Base-by-base conservation (phyloP, 2,797 vertebrate genomes). In the Tragelaphus oryx region DNA sequence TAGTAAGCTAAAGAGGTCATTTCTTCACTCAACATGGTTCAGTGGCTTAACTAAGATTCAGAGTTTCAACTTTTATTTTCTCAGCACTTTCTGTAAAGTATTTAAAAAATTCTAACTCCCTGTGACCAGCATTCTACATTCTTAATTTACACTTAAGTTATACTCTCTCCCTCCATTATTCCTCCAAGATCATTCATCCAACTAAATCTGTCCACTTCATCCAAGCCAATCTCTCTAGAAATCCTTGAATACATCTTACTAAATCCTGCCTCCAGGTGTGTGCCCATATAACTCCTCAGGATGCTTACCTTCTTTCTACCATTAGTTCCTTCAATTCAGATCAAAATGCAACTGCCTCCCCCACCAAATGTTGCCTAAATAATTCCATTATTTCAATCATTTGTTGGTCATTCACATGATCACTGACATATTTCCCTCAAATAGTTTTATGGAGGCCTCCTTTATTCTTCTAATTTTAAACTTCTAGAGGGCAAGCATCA, bases 1-100 rank as follows among this genome's bases (percentile, higher is more conserved):
- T 86, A 81, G 48, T 93, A 88, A 88, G 59, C 80, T 76, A 50
- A 94, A 84, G 46, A 92, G 54, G 48, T 94, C 88, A 90, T 96
- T 95, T 91, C 90, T 95, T 96, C 78, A 88, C 8, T 83, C 74
- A 75, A 1, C 65, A n/a, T 37, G 79, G 85, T 92, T 96, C 78
- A 86, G 37, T 71, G 44, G 22, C 54, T 95, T 94, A 96, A 75
- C 85, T 93, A 92, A 93, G 85, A 97, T 93, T 95, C 94, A 91
- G 78, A 92, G 44, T 79, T 90, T 46, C 41, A 41, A 78, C 26
- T 75, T 96, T 50, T 84, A 74, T 92, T 86, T 80, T 91, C 87
- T 78, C 62, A 81, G 55, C 24, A 92, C 28, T 94, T 93, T 74
- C 18, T 92, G 65, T 95, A 80, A 95, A 90, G n/a, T 54, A 37